phyloP scores from a whole-genome alignment of 2,797 vertebrate species.

The Pelodytes ibericus region DNA sequence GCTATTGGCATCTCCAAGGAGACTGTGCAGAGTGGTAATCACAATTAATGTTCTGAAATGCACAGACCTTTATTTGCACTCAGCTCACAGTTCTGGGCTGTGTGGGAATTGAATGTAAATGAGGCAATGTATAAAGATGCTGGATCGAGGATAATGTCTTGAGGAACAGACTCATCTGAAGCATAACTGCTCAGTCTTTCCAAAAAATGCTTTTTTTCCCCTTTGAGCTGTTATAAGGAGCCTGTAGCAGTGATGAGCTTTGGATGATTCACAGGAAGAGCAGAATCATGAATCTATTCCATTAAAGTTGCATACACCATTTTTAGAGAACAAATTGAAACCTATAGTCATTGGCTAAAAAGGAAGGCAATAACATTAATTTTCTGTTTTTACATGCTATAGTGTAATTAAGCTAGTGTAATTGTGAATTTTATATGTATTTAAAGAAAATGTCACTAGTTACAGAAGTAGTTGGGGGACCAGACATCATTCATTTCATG shows the following conservation, averaged over 20 bases:
- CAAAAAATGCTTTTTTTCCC: not conserved
- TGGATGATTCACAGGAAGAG: not conserved
- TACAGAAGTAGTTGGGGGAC: too few relatives aligned
- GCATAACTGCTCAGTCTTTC: not conserved
- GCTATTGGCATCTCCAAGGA: conserved; percentile 1
- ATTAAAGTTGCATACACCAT: too few relatives aligned
- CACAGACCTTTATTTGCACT: not conserved
- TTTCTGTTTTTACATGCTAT: too few relatives aligned
- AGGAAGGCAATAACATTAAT: too few relatives aligned
- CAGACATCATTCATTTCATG: too few relatives aligned
- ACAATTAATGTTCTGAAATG: not conserved
- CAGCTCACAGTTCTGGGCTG: not conserved
- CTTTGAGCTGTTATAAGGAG: not conserved
- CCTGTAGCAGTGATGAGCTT: not conserved
- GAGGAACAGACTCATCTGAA: not conserved
- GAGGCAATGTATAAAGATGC: not conserved
- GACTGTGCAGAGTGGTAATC: not conserved
- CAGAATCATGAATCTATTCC: too few relatives aligned
- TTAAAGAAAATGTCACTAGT: too few relatives aligned
- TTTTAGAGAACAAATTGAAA: too few relatives aligned
- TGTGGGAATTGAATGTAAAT: not conserved
- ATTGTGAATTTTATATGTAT: too few relatives aligned
- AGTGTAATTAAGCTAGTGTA: too few relatives aligned
- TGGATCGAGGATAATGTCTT: not conserved
- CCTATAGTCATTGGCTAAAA: too few relatives aligned